Base-by-base conservation (phyloP, 2,797 vertebrate species). In the Acestrorhynchus altus region DNA sequence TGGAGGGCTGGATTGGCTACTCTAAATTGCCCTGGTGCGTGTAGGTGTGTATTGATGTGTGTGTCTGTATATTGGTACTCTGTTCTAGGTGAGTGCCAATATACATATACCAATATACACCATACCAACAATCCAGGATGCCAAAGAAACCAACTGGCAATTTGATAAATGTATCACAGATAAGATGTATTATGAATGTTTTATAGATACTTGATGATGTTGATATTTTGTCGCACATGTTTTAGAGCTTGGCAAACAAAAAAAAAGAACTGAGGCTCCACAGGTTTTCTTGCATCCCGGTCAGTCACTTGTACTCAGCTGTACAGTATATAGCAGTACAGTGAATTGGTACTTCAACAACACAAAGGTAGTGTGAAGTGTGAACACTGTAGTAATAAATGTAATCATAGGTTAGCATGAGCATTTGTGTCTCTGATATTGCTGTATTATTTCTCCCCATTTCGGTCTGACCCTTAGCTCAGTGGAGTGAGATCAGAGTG, bases 261-360 rank as follows among this genome's bases (percentile, higher is more conserved):
- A 0, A 0, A 4, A 15, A 31, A 4, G 16, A 24, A 16, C 39
- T 0, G 74, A 83, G 15, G 87, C 87, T 51, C 46, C 65, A 18
- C 54, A 73, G n/a, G 68, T 93, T 76, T 87, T 74, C 3, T 13
- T 92, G 63, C 89, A 79, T 57, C 75, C 81, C 24, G 90, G 89
- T 39, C 78, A 90, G 51, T 44, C 92, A 51, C 77, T 95, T 28
- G 75, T 91, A 40, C 90, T 95, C 31, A 88, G 87, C 60, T 93
- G 92, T 81, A 71, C 54, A 57, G 1, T 0, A 0, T 6, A 0
- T 0, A 6, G 0, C 0, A 0, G 0, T 4, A 1, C 20, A 8
- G 0, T 76, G 13, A 69, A 40, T 7, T 86, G 85, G 85, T 16
- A 63, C 52, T 84, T 81, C 28, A 83, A 86, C n/a, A n/a, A 77